A percentile compares a stretch with the other conserved stretches of the same genome.
These are phyloP conservation scores for Dryobotodes eremita DNA, from an alignment of 2,888 invertebrate species.

Conservation along the genomic window DNA sequence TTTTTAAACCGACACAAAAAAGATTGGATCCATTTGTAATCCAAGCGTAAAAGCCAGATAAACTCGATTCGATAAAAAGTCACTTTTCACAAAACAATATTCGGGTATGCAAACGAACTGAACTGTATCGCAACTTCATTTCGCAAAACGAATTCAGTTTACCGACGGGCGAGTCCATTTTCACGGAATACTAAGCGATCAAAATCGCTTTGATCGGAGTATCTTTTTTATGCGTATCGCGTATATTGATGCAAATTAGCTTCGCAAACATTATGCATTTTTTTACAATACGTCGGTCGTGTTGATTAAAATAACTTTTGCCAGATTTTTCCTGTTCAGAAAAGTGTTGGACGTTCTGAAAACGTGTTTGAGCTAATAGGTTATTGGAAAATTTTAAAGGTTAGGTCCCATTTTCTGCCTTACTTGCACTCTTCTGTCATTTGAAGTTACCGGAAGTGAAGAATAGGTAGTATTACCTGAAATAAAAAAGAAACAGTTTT, in stretches of 20 bases:
- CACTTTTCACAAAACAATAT: slow-evolving; percentile 33
- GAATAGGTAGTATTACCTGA: slow-evolving; percentile 31
- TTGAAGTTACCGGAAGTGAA: not conserved
- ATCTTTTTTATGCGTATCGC: slow-evolving; percentile 28
- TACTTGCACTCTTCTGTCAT: not conserved
- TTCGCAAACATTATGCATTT: slow-evolving; percentile 10
- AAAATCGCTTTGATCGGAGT: slow-evolving; percentile 43
- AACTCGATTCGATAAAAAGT: slow-evolving; percentile 17
- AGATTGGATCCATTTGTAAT: slow-evolving; percentile 36
- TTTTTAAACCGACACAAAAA: slow-evolving; percentile 23
- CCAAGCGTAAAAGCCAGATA: slow-evolving; percentile 7
- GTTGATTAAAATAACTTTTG: slow-evolving; percentile 1
- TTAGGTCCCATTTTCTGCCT: not conserved
- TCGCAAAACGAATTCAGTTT: slow-evolving; percentile 47
- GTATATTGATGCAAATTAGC: slow-evolving; percentile 2
- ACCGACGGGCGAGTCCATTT: slow-evolving; percentile 45
- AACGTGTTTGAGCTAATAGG: not conserved
- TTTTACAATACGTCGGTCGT: not conserved
- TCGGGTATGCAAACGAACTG: slow-evolving; percentile 31
- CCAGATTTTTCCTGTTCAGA: not conserved
- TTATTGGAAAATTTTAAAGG: not conserved
- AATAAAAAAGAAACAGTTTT: not conserved
- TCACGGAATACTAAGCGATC: slow-evolving; percentile 35
- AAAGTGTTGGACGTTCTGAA: not conserved
- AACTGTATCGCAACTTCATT: slow-evolving; percentile 38